Evolutionary conservation across 2,888 invertebrate genomes (phyloP).

Genomic region (Nymphalis urticae): DNA sequence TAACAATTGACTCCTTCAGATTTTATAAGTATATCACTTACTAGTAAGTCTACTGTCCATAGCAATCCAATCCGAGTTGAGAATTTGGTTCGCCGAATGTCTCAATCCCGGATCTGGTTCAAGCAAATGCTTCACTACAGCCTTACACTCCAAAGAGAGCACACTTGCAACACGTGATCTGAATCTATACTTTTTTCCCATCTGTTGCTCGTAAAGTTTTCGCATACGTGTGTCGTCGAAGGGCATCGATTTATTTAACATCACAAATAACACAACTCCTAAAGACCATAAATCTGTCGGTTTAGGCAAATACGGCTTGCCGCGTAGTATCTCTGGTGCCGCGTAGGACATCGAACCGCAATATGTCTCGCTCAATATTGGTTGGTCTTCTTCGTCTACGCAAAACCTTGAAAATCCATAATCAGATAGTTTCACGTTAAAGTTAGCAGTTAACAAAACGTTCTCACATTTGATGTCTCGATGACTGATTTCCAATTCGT

Average conservation of each 20-base stretch:
- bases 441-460: slow-evolving; percentile 85
- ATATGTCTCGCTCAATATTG: slow-evolving; percentile 87
- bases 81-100: slow-evolving; percentile 79
- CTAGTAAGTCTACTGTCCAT: slow-evolving; percentile 84
- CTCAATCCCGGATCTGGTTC: slow-evolving; percentile 85
- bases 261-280: slow-evolving; percentile 90
- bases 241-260: slow-evolving; percentile 92
- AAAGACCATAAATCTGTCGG: slow-evolving; percentile 90
- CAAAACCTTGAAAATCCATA: slow-evolving; percentile 87
- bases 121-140: slow-evolving; percentile 83
- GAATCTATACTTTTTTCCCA: slow-evolving; percentile 83
- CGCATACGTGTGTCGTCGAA: slow-evolving; percentile 90
- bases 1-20: not conserved
- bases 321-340: slow-evolving; percentile 91
- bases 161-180: slow-evolving; percentile 82
- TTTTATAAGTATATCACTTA: slow-evolving; percentile 43
- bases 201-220: slow-evolving; percentile 84
- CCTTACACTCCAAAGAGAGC: slow-evolving; percentile 83
- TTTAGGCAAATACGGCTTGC: slow-evolving; percentile 87
- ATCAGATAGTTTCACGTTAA: slow-evolving; percentile 90
- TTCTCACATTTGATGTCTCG: slow-evolving; percentile 93
- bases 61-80: slow-evolving; percentile 84
- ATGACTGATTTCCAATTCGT: slow-evolving; percentile 87
- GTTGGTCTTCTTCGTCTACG: slow-evolving; percentile 61
- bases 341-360: slow-evolving; percentile 94